Percentiles rank a stretch among this genome's conserved stretches.
phyloP scores from a whole-genome alignment of 2,113 vertebrate genomes.

The Paralichthys olivaceus region DNA sequence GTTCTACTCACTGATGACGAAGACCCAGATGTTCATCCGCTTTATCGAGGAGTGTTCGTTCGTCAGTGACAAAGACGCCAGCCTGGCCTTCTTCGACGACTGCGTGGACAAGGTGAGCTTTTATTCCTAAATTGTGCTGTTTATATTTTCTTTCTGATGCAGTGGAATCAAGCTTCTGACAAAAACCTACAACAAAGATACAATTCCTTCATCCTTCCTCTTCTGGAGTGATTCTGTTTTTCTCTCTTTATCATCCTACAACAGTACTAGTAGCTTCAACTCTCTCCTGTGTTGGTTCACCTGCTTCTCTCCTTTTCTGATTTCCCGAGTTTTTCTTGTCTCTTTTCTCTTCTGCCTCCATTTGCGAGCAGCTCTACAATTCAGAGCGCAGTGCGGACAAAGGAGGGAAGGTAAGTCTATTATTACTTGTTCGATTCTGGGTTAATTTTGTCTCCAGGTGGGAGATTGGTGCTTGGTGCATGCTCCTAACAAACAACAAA shows the following conservation, averaged over 20 bases:
- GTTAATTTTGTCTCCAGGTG: neutral
- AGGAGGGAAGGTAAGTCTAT: constrained; percentile 78
- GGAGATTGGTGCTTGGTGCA: constrained; percentile 6
- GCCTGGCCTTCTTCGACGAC: constrained; percentile 98
- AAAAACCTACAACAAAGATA: too few relatives aligned
- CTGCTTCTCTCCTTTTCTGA: constrained; percentile 6
- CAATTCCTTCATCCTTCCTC: too few relatives aligned
- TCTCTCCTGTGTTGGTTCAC: constrained; percentile 2
- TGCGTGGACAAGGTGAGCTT: constrained; percentile 95
- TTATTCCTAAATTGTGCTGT: neutral
- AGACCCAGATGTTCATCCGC: constrained; percentile 99
- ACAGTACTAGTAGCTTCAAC: neutral
- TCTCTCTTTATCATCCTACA: neutral
- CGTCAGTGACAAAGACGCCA: constrained; percentile 97
- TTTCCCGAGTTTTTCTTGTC: constrained; percentile 43
- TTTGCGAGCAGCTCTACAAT: constrained; percentile 76
- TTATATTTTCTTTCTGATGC: too few relatives aligned
- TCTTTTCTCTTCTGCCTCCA: constrained; percentile 26
- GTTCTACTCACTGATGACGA: constrained; percentile 97
- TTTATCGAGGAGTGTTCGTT: constrained; percentile 99
- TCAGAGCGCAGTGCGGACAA: constrained; percentile 73
- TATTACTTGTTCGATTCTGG: neutral
- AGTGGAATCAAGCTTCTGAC: too few relatives aligned
- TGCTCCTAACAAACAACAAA: neutral
- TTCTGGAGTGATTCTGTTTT: neutral